phyloP scores from a whole-genome alignment of 2,797 vertebrate species.

The Passerculus sandwichensis region DNA sequence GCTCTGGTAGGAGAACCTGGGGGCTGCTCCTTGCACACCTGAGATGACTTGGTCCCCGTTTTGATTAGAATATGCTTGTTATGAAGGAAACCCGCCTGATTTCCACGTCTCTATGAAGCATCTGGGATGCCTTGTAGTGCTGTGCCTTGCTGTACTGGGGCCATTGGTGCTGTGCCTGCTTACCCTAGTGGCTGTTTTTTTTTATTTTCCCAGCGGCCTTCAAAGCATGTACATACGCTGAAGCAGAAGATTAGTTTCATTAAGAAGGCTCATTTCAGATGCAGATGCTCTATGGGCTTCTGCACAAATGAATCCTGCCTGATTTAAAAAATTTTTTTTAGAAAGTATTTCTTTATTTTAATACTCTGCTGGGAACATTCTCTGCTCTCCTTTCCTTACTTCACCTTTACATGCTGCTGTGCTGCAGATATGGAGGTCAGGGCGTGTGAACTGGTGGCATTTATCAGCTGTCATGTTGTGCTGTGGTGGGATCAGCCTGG shows the following conservation, averaged over 20 bases:
- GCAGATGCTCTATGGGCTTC: background rate
- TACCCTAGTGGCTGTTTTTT: background rate
- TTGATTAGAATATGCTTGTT: background rate
- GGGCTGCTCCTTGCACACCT: background rate
- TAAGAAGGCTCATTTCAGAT: slow-evolving; percentile 29
- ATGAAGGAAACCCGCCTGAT: background rate
- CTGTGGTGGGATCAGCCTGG: background rate
- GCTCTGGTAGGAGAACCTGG: background rate
- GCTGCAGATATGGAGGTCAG: background rate
- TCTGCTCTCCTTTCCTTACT: background rate
- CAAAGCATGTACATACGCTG: fast-evolving
- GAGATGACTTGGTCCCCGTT: background rate
- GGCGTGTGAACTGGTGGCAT: background rate
- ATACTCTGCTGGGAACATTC: background rate
- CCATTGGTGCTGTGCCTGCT: background rate
- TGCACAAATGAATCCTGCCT: background rate
- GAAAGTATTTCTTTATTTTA: background rate
- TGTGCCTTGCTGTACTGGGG: background rate
- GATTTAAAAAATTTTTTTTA: background rate
- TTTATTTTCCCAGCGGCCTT: background rate
- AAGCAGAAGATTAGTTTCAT: slow-evolving; percentile 3
- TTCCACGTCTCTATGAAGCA: background rate
- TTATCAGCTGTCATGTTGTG: background rate
- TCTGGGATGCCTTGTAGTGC: background rate
- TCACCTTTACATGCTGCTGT: background rate